Evolutionary conservation across 2,113 vertebrate species (phyloP).

Genomic region (Natator depressus): DNA sequence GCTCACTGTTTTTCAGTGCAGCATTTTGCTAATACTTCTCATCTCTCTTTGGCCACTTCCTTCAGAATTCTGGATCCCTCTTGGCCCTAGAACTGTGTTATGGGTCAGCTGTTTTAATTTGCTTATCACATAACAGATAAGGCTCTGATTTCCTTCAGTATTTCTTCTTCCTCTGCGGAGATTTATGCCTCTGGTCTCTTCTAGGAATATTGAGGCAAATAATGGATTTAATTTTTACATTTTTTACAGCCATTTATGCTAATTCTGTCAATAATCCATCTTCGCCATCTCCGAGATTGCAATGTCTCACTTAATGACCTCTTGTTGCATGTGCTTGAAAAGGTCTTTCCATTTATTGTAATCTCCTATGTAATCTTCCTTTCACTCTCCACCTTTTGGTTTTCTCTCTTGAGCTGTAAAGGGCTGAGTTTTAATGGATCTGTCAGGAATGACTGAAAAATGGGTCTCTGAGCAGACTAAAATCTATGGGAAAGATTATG

Average conservation of each 20-base stretch:
- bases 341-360: constrained; percentile 8
- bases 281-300: constrained; percentile 16
- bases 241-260: constrained; percentile 22
- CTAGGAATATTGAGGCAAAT: constrained; percentile 49
- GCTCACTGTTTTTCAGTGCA: neutral
- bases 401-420: neutral
- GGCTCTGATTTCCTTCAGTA: constrained; percentile 15
- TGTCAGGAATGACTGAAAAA: neutral
- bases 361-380: constrained; percentile 5
- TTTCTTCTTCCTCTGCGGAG: constrained; percentile 18
- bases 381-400: neutral
- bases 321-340: neutral
- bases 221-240: constrained; percentile 54
- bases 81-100: neutral
- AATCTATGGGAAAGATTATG: neutral
- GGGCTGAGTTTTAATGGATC: constrained; percentile 13
- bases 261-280: constrained; percentile 44
- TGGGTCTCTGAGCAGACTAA: constrained; percentile 1
- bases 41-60: neutral
- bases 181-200: constrained; percentile 25
- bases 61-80: neutral
- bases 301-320: constrained; percentile 12
- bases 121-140: constrained; percentile 33
- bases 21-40: neutral
- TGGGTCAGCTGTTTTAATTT: constrained; percentile 40